Conservation (phyloP, 2,888 invertebrate species). For the Chouioia cunea region DNA sequence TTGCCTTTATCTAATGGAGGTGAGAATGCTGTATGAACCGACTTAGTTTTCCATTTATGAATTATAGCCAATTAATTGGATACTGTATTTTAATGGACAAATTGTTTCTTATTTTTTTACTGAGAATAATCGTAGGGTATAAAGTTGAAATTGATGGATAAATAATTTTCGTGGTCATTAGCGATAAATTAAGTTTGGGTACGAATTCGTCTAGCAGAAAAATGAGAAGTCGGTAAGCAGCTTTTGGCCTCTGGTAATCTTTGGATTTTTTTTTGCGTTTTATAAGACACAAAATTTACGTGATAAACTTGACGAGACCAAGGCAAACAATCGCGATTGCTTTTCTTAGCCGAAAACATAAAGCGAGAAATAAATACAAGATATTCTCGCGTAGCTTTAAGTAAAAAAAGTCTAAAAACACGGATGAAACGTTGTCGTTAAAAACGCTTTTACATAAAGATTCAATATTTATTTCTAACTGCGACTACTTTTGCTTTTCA, state of each 20-base stretch:
- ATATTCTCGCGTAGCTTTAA: conserved; percentile 8
- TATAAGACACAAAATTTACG: conserved; percentile 15
- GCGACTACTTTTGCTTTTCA: too few species aligned
- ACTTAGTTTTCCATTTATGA: too few species aligned
- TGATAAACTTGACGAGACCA: neutral
- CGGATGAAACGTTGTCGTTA: conserved; percentile 17
- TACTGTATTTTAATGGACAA: too few species aligned
- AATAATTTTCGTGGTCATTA: conserved; percentile 8
- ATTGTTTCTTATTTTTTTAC: too few species aligned
- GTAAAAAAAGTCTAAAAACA: conserved; percentile 4
- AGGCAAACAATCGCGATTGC: neutral
- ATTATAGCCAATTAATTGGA: too few species aligned
- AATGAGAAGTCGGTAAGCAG: conserved; percentile 15
- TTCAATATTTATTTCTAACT: conserved; percentile 1
- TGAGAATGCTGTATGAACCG: too few species aligned
- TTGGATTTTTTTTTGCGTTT: conserved; percentile 28
- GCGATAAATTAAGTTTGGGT: neutral
- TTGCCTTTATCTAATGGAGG: neutral
- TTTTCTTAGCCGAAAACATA: conserved; percentile 16
- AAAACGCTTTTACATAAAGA: conserved; percentile 25
- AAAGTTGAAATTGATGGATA: neutral
- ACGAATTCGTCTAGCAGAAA: too few species aligned
- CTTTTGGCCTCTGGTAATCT: conserved; percentile 10
- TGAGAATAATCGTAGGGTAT: too few species aligned
- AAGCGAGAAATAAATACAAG: neutral